Conservation (phyloP, 2,888 invertebrate species). For the Philereme vetulata region DNA sequence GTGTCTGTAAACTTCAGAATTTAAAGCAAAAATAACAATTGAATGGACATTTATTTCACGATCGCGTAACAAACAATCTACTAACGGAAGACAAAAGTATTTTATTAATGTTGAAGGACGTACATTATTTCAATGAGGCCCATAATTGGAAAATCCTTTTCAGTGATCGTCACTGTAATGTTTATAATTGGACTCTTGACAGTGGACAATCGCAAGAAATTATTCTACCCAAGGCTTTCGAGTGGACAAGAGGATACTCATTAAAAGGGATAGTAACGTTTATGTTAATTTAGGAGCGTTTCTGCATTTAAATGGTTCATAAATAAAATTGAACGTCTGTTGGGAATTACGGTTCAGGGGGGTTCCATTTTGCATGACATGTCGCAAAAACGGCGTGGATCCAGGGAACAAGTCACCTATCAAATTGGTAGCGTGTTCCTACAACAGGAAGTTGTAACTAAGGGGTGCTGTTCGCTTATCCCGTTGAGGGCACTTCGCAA, state of each 20-base stretch:
- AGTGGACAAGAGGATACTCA: constrained; percentile 42
- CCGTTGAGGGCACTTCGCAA: constrained; percentile 40
- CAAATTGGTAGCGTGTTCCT: constrained; percentile 39
- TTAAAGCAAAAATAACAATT: constrained; percentile 37
- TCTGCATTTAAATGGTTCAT: constrained; percentile 38
- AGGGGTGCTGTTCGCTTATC: constrained; percentile 53
- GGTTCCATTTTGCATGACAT: constrained; percentile 29
- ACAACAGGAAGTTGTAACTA: constrained; percentile 56
- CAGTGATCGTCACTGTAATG: constrained; percentile 62
- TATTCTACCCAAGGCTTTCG: constrained; percentile 53
- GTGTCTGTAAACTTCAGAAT: constrained; percentile 24
- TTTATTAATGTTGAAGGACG: constrained; percentile 57
- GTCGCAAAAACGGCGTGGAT: constrained; percentile 10
- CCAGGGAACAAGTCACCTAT: constrained; percentile 32
- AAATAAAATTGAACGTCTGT: constrained; percentile 34
- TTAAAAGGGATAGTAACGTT: constrained; percentile 45
- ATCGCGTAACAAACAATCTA: constrained; percentile 52
- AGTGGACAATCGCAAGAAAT: constrained; percentile 61
- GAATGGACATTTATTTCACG: constrained; percentile 34
- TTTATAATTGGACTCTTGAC: constrained; percentile 67
- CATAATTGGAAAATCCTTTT: constrained; percentile 72
- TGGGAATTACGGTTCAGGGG: constrained; percentile 28
- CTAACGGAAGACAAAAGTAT: constrained; percentile 56
- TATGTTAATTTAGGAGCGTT: constrained; percentile 39
- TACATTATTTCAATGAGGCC: constrained; percentile 66